phyloP scores from a whole-genome alignment of 1,140 invertebrate genomes.

The Stegodyphus dumicola region DNA sequence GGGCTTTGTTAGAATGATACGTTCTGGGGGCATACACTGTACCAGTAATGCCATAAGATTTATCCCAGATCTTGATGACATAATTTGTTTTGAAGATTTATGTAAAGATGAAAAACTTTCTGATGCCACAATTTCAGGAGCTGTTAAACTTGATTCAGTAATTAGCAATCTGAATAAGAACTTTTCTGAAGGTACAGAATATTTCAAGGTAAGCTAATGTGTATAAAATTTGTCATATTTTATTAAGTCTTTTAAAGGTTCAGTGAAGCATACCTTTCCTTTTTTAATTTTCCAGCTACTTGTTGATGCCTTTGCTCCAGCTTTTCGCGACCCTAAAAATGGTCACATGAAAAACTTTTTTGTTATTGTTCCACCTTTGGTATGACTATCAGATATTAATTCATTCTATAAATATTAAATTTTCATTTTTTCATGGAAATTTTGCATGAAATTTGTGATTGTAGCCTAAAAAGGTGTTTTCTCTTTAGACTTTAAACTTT shows the following conservation, averaged over 20 bases:
- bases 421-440: neutral
- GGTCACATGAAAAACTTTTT: conserved; percentile 93
- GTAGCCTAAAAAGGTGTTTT: no score
- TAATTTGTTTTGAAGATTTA: conserved; percentile 74
- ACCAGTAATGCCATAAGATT: conserved; percentile 91
- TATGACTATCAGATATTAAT: conserved; percentile 49
- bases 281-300: conserved; percentile 75
- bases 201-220: conserved; percentile 80
- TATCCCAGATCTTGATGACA: conserved; percentile 84
- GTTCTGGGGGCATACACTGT: conserved; percentile 92
- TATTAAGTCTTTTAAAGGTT: neutral
- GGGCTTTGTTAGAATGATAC: conserved; percentile 94
- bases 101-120: conserved; percentile 71
- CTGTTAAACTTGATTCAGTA: conserved; percentile 80
- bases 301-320: conserved; percentile 90
- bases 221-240: neutral
- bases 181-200: conserved; percentile 93
- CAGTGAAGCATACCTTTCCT: neutral
- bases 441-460: neutral
- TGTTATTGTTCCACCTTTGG: conserved; percentile 90
- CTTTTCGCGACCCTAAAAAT: conserved; percentile 86
- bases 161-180: conserved; percentile 84
- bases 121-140: conserved; percentile 75
- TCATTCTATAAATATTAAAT: neutral
- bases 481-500: conserved; percentile 84